Evolutionary conservation across 1,140 invertebrate genomes (phyloP).

Genomic region (Drosophila mauritiana): DNA sequence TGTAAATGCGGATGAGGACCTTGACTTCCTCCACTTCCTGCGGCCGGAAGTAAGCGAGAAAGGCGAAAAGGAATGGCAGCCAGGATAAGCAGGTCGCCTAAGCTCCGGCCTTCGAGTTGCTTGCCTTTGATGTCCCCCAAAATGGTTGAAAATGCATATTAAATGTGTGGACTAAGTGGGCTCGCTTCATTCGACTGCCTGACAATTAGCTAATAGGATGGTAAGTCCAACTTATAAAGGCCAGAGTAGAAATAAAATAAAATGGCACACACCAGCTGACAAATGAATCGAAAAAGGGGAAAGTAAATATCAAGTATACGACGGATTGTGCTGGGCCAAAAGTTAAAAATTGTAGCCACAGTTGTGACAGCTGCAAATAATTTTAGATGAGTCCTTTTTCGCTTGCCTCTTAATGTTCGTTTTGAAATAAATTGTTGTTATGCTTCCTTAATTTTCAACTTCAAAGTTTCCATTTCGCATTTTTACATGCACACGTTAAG

Average conservation of each 20-base stretch:
- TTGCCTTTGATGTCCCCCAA: constrained; percentile 22
- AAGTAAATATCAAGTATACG: not conserved
- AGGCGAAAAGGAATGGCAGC: not conserved
- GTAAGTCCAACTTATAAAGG: not conserved
- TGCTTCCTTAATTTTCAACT: constrained; percentile 33
- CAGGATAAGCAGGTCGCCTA: constrained; percentile 13
- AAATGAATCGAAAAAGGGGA: too few species aligned
- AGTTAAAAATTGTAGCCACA: not conserved
- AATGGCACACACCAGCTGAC: too few species aligned
- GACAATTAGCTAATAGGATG: constrained; percentile 31
- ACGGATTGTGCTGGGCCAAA: not conserved
- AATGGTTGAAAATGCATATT: constrained; percentile 34
- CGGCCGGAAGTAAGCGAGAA: constrained; percentile 13
- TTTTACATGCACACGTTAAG: constrained; percentile 24
- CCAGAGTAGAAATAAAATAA: not conserved
- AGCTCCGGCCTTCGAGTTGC: constrained; percentile 2
- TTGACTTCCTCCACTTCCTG: constrained; percentile 7
- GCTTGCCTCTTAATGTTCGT: constrained; percentile 4
- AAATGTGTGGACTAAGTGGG: constrained; percentile 27
- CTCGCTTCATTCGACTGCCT: not conserved
- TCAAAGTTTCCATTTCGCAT: constrained; percentile 38
- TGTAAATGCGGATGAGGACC: constrained; percentile 10
- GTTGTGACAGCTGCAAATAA: constrained; percentile 19
- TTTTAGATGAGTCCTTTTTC: constrained; percentile 1
- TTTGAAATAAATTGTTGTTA: constrained; percentile 25